Percentiles rank a stretch among this genome's conserved stretches.
Evolutionary conservation across 1,140 invertebrate genomes (phyloP).

Genomic region (Leptoteleia sp.): DNA sequence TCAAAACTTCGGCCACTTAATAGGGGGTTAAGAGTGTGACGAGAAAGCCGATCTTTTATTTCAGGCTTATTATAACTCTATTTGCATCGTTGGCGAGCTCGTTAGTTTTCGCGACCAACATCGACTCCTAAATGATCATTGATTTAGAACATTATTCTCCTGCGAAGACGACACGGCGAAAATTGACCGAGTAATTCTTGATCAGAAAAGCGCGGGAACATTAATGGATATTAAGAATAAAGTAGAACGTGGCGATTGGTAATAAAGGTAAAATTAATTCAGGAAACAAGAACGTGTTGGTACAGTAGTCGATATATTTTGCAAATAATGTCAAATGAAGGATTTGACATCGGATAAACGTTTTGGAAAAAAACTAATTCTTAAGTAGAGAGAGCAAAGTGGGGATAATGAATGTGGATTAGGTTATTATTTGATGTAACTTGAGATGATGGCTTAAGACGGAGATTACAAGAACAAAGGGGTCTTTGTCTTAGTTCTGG

Average conservation of each 20-base stretch:
- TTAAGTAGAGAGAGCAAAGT: background rate
- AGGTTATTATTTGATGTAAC: conserved; percentile 34
- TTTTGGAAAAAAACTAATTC: too few species aligned
- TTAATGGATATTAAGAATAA: conserved; percentile 48
- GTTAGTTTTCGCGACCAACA: conserved; percentile 11
- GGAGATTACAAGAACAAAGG: conserved; percentile 29
- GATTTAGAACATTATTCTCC: too few species aligned
- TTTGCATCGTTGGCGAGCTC: conserved; percentile 28
- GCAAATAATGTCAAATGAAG: too few species aligned
- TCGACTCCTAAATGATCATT: too few species aligned
- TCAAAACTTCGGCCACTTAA: conserved; percentile 25
- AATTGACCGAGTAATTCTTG: too few species aligned
- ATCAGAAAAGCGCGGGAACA: too few species aligned
- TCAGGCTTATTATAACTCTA: conserved; percentile 51
- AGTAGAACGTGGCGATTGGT: too few species aligned
- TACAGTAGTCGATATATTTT: too few species aligned
- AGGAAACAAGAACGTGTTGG: too few species aligned
- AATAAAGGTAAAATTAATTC: too few species aligned
- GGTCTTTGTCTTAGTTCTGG: conserved; percentile 39
- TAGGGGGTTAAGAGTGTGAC: conserved; percentile 23
- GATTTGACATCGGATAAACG: too few species aligned
- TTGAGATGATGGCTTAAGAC: conserved; percentile 37
- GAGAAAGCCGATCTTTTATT: conserved; percentile 45
- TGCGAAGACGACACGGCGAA: too few species aligned
- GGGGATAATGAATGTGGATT: conserved; percentile 31